These are phyloP conservation scores for Sweltsa coloradensis DNA, from an alignment of 1,140 invertebrate genomes.

Conservation along the genomic window DNA sequence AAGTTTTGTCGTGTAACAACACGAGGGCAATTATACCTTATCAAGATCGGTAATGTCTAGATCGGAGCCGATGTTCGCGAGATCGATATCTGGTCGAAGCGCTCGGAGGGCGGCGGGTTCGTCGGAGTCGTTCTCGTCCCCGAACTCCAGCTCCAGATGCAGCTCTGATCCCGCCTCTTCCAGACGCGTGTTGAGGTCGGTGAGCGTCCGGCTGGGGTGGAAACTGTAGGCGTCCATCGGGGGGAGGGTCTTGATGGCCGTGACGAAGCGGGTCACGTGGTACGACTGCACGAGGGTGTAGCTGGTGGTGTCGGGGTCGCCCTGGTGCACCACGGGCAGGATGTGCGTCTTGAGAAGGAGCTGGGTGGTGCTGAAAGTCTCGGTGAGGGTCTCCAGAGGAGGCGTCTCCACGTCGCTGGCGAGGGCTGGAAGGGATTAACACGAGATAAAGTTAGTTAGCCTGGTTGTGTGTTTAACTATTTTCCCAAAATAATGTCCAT, in stretches of 20 bases:
- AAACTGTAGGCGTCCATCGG: conserved; percentile 78
- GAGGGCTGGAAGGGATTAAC: too few species aligned
- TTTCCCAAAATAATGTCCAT: too few species aligned
- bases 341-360: conserved; percentile 76
- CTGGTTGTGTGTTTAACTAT: too few species aligned
- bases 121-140: conserved; percentile 47
- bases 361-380: conserved; percentile 81
- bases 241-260: conserved; percentile 75
- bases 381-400: conserved; percentile 73
- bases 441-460: too few species aligned
- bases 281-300: conserved; percentile 79
- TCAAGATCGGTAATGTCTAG: conserved; percentile 57
- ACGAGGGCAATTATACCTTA: too few species aligned
- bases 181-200: conserved; percentile 74
- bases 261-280: conserved; percentile 70
- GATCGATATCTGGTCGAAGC: conserved; percentile 45
- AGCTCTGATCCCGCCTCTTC: conserved; percentile 81
- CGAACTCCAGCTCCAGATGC: conserved; percentile 70
- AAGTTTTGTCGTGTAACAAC: too few species aligned
- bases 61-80: conserved; percentile 50
- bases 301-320: conserved; percentile 29
- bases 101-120: conserved; percentile 20
- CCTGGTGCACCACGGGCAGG: conserved; percentile 59
- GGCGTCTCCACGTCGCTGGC: conserved; percentile 62
- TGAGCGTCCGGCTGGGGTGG: conserved; percentile 72